These are phyloP conservation scores for Brachionus manjavacas DNA, from an alignment of 1,140 invertebrate species.

Conservation along the genomic window DNA sequence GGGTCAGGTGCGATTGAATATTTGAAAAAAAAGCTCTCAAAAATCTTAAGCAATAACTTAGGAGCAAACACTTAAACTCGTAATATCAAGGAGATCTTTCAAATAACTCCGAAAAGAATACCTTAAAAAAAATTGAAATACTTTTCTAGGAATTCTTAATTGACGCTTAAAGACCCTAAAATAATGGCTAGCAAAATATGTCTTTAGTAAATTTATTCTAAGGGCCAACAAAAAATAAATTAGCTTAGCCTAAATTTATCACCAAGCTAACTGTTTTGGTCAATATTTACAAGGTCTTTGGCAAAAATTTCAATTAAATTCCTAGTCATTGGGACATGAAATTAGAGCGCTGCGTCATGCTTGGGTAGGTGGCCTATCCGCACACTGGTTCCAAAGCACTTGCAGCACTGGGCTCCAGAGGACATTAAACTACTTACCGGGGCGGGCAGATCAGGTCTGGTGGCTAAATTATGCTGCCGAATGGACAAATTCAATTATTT, in stretches of 20 bases:
- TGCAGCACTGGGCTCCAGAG: not conserved
- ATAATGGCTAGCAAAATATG: not conserved
- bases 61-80: not conserved
- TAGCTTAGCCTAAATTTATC: not conserved
- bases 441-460: not conserved
- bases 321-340: not conserved
- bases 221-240: not conserved
- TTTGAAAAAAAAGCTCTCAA: not conserved
- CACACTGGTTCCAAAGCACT: not conserved
- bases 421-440: not conserved
- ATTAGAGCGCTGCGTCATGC: not conserved
- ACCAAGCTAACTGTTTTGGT: not conserved
- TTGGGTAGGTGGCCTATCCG: not conserved
- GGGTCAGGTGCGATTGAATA: not conserved
- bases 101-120: not conserved
- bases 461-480: too few species aligned
- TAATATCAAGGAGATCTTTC: not conserved
- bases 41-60: not conserved
- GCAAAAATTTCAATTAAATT: not conserved
- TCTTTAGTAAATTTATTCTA: not conserved
- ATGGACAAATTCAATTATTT: not conserved
- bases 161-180: not conserved
- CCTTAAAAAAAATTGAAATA: not conserved
- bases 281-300: not conserved
- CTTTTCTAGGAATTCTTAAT: not conserved